A percentile compares a stretch with the other conserved stretches of the same genome.
Conservation (phyloP, 2,888 invertebrate species). For the Mamestra brassicae region DNA sequence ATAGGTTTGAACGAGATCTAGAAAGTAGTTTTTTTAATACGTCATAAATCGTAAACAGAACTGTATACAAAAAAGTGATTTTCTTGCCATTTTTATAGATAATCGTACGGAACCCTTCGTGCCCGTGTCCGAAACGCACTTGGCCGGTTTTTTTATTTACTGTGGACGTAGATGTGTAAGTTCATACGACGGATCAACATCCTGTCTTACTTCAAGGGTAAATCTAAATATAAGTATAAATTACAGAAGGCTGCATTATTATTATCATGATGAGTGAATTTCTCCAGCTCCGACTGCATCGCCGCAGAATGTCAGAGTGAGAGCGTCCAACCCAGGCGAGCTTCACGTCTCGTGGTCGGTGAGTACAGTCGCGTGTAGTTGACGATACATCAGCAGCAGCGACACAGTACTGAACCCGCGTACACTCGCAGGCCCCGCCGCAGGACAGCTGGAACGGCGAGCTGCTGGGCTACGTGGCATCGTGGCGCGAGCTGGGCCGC, state of each 20-base stretch:
- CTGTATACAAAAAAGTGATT: too few species aligned
- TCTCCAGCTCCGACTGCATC: slow-evolving; percentile 92
- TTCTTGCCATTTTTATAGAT: too few species aligned
- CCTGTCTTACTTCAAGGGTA: neutral
- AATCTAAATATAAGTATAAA: neutral
- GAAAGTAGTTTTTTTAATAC: too few species aligned
- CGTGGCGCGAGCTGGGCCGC: slow-evolving; percentile 87
- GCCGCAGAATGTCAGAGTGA: slow-evolving; percentile 92
- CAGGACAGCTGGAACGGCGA: slow-evolving; percentile 94
- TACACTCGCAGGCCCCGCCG: slow-evolving; percentile 91
- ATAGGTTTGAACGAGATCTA: too few species aligned
- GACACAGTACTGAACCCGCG: neutral
- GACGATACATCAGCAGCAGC: neutral
- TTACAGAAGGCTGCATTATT: neutral
- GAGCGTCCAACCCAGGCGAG: slow-evolving; percentile 92
- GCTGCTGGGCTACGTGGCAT: slow-evolving; percentile 93
- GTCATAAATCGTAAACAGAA: too few species aligned
- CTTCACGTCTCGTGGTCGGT: slow-evolving; percentile 94
- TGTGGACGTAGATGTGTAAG: neutral
- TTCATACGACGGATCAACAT: neutral
- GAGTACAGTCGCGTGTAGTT: slow-evolving; percentile 66
- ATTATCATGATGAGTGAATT: slow-evolving; percentile 10
- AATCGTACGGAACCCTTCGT: too few species aligned
- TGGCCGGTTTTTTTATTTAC: neutral
- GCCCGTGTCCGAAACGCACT: too few species aligned